These are phyloP conservation scores for Physella acuta DNA, from an alignment of 1,140 invertebrate genomes.

Conservation along the genomic window DNA sequence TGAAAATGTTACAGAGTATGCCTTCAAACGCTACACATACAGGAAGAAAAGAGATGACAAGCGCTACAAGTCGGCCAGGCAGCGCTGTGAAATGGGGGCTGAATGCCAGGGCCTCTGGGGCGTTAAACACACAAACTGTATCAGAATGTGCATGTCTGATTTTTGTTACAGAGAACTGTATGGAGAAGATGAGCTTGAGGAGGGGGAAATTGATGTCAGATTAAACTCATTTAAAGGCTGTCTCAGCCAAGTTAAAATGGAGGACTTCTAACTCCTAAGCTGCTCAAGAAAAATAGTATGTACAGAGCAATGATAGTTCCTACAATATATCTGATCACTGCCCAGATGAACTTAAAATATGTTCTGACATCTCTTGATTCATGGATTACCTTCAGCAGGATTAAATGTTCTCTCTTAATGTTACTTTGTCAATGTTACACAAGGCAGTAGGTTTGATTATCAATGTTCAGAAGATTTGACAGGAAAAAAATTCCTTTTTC, in stretches of 20 bases:
- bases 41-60: slow-evolving; percentile 47
- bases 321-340: no score
- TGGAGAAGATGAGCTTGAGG: slow-evolving; percentile 42
- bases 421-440: no score
- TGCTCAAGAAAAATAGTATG: no score
- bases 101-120: slow-evolving; percentile 37
- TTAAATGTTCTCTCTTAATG: no score
- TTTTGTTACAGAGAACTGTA: slow-evolving; percentile 44
- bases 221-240: slow-evolving; percentile 49
- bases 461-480: no score
- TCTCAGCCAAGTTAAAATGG: slow-evolving; percentile 33
- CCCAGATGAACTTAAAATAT: no score
- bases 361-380: no score
- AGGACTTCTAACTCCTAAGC: slow-evolving; percentile 26
- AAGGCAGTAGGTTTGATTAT: no score
- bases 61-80: slow-evolving; percentile 35
- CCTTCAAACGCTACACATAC: slow-evolving; percentile 42
- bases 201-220: slow-evolving; percentile 47
- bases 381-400: no score
- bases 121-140: slow-evolving; percentile 38
- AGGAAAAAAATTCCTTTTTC: no score
- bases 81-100: slow-evolving; percentile 40
- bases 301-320: no score
- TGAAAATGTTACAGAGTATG: slow-evolving; percentile 26
- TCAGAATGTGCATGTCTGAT: slow-evolving; percentile 41